Base-by-base conservation (phyloP, 2,797 vertebrate genomes). In the Pyrrhura leucotis region DNA sequence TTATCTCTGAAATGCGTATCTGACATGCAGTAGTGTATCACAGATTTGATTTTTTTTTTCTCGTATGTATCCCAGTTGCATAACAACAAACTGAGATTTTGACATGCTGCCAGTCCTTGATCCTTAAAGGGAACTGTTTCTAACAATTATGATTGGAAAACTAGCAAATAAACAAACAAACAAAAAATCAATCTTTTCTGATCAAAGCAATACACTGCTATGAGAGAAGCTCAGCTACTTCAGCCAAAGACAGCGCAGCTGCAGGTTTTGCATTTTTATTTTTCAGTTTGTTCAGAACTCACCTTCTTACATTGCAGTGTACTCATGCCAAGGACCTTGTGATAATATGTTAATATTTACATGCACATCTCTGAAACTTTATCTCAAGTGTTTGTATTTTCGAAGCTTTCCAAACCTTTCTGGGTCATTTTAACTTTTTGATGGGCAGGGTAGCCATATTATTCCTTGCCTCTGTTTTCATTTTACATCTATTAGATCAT, bases 1-100 rank as follows among this genome's bases (percentile, higher is more conserved):
- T 96, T 96, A 93, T 96, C 95, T 95, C 65, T 65, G 67, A 54
- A 86, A 93, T 91, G 77, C 72, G 33, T 94, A 93, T 96, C 91
- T 93, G 92, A 96, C 80, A 95, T 72, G 79, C 68, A 87, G 33
- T 44, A 86, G 74, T 58, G 76, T 77, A 93, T 90, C 77, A 85
- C 45, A 89, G 62, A 92, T 95, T 95, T 96, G 51, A 95, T 95
- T 89, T 33, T 59, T 86, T 86, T 89, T 90, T 88, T 75, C 53
- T 65, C 42, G 29, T 51, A 53, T 13, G 9, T 31, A 75, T 78
- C 73, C 78, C 65, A 78, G 42, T 72, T 80, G 69, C 71, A 87
- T 92, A 90, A 85, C 66, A 88, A 77, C 42, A 69, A 4, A 33
- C 48, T 37, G 25, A 22, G 37, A 50, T 85, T 67, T 74, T 96